Evolutionary conservation across 2,113 vertebrate species (phyloP).

Genomic region (Chlorocebus sabaeus): DNA sequence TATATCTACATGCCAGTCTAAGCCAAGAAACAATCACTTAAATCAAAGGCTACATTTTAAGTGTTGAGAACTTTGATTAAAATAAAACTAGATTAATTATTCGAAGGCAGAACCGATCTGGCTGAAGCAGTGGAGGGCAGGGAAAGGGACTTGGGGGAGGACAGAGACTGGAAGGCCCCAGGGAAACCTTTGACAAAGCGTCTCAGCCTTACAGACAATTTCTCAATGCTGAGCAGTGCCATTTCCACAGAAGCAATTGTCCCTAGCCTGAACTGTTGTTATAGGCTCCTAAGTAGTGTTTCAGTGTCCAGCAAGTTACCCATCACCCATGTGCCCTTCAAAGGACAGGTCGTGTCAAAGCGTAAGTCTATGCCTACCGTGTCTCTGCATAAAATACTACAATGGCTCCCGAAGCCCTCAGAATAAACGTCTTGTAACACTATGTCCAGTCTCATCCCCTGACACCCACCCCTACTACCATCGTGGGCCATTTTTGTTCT

Average conservation of each 20-base stretch:
- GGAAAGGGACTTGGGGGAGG: too few species aligned
- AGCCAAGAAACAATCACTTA: background rate
- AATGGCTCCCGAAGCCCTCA: rapidly evolving
- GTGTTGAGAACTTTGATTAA: background rate
- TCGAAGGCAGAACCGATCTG: background rate
- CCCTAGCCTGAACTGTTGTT: background rate
- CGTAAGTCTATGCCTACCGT: background rate
- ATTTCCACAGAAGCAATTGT: background rate
- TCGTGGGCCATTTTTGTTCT: background rate
- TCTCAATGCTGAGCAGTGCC: background rate
- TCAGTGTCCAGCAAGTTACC: rapidly evolving
- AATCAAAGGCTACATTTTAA: background rate
- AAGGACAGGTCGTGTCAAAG: background rate
- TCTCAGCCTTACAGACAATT: rapidly evolving
- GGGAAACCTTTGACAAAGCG: background rate
- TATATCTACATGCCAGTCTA: background rate
- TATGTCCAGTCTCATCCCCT: background rate
- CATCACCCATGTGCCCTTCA: background rate
- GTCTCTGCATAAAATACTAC: rapidly evolving
- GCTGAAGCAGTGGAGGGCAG: background rate
- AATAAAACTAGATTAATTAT: background rate
- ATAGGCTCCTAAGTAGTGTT: rapidly evolving
- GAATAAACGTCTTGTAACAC: background rate
- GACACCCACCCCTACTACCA: rapidly evolving
- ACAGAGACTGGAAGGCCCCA: too few species aligned